These are phyloP conservation scores for Cylindroiulus punctatus DNA, from an alignment of 2,888 invertebrate genomes.

Conservation along the genomic window DNA sequence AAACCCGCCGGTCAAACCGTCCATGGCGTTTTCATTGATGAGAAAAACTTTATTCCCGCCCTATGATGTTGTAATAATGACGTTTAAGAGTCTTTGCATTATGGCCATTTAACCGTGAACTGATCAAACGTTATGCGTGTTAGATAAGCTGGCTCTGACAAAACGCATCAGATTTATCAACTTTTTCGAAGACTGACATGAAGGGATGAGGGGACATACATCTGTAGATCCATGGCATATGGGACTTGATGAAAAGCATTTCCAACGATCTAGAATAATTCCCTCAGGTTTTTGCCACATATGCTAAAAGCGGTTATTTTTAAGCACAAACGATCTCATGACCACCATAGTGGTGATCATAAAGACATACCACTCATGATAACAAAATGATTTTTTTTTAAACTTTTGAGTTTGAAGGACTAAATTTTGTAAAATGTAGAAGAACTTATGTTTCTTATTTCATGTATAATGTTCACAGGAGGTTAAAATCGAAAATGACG, in stretches of 20 bases:
- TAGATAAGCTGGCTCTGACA: slow-evolving; percentile 8
- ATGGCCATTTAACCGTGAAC: not conserved
- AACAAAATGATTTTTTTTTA: no score
- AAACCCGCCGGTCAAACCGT: not conserved
- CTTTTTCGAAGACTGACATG: not conserved
- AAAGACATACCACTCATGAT: no score
- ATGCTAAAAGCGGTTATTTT: no score
- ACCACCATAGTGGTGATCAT: no score
- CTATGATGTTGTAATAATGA: slow-evolving; percentile 23
- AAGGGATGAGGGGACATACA: not conserved
- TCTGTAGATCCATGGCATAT: slow-evolving; percentile 14
- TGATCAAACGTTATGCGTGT: slow-evolving; percentile 1
- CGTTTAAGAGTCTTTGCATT: not conserved
- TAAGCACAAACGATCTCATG: no score
- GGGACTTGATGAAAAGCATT: not conserved
- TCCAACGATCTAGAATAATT: no score
- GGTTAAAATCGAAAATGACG: no score
- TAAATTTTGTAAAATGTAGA: no score
- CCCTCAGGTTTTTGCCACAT: no score
- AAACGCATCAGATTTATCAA: slow-evolving; percentile 1
- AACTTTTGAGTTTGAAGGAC: no score
- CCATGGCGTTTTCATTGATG: not conserved
- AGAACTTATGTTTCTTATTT: no score
- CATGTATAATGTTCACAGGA: no score
- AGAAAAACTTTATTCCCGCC: slow-evolving; percentile 1